Percentiles rank a stretch among this genome's conserved stretches.
Conservation (phyloP, 2,888 invertebrate species). For the Pheosia tremula region DNA sequence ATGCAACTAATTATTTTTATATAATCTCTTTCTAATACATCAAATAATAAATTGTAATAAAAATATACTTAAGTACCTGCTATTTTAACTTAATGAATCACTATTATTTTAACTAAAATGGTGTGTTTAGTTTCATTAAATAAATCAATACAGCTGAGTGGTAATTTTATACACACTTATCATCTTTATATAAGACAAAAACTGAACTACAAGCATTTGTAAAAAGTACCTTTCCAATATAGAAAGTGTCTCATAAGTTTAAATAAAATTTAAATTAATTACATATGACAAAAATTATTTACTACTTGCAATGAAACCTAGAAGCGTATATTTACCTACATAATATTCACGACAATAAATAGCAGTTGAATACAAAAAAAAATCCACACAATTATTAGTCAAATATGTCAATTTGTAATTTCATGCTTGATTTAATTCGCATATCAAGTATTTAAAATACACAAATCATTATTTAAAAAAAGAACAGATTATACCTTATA, state of each 20-base stretch:
- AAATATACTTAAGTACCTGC: too few relatives aligned
- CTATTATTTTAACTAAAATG: too few relatives aligned
- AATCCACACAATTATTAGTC: constrained; percentile 24
- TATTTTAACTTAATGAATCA: too few relatives aligned
- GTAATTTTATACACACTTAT: too few relatives aligned
- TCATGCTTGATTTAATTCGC: constrained; percentile 19
- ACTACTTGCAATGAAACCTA: not conserved
- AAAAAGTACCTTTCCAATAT: not conserved
- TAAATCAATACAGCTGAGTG: too few relatives aligned
- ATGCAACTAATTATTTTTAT: too few relatives aligned
- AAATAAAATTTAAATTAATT: not conserved
- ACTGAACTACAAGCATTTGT: too few relatives aligned
- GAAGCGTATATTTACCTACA: not conserved
- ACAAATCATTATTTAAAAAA: not conserved
- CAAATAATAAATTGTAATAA: too few relatives aligned
- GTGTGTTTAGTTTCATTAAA: too few relatives aligned
- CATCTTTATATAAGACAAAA: too few relatives aligned
- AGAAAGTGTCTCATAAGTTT: too few relatives aligned
- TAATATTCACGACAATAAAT: constrained; percentile 35
- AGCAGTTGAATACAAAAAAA: not conserved
- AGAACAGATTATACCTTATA: constrained; percentile 16
- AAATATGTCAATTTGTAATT: constrained; percentile 40
- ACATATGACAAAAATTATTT: not conserved
- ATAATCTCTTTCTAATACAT: too few relatives aligned
- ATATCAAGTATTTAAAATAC: not conserved